Evolutionary conservation across 1,140 invertebrate genomes (phyloP), one percentile per base, ranked within the genome.

Genomic region (Dendroctonus ponderosae): DNA sequence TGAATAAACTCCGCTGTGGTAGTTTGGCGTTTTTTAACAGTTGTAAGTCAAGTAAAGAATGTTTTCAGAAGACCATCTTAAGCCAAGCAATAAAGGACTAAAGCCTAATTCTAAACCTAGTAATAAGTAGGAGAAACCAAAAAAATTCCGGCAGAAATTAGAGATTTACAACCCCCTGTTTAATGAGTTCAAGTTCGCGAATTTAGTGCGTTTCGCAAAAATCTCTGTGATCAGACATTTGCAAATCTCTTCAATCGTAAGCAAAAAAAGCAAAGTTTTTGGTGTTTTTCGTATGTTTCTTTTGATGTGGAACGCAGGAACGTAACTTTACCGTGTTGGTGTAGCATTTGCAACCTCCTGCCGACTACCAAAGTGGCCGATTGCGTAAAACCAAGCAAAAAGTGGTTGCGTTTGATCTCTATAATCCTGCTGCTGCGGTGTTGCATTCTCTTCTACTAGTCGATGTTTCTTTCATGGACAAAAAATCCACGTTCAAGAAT

Each of bases 401-500:
- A 11, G 44, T 46, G 1, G 44, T 12, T 46, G 44, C 12, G 9
- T 46, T 9, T 2, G 9, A 46, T 46, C 44, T 46, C 9, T 46
- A 46, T 11, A 11, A 46, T 11, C 44, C 44, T 52, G 50, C 50
- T 44, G 49, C 40, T 63, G 42, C 59, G 49, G 59, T 62, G 59
- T 62, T 62, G 48, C 51, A 54, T 54, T 15, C 38, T 53, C 54
- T 54, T 53, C 61, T 65, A 58, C 62, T 65, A 64, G 14, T 64
- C 46, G 62, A 57, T 65, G 62, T 65, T 54, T 49, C 49, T 56
- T 65, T 44, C 26, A 11, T 38, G 46, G n/a, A 49, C 7, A 58
- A 63, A 58, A 65, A 65, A 65, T 65, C 62, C 62, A 65, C 44
- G 9, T 65, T 65, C 38, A 65, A 65, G 52, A 49, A 65, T 65